Base-by-base conservation (phyloP, 1,140 invertebrate species). In the Sarcophaga bullata region DNA sequence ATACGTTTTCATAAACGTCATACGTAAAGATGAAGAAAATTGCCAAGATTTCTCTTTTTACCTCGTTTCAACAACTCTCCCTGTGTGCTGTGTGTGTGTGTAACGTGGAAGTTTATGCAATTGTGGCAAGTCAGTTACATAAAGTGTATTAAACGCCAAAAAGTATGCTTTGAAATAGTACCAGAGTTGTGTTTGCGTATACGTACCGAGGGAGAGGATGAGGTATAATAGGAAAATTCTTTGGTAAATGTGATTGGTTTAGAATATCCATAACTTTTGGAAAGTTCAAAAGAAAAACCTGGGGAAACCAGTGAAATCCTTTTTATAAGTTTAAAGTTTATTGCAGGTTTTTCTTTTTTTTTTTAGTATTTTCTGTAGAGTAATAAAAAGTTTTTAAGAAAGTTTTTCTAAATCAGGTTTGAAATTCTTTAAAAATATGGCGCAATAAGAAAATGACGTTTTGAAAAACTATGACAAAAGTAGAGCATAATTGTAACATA, bases 181-280 rank as follows among this genome's bases (percentile, higher is more conserved):
- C 19, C 10, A 19, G 6, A 2, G 8, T 68, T 17, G 54, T 62
- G n/a, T 62, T 62, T 62, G 9, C 4, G 52, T 1, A 58, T 58
- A 15, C 11, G 13, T 58, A 15, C 11, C n/a, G 8, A 4, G 52
- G 52, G 10, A 37, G 4, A 37, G 25, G 25, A n/a, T n/a, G n/a
- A n/a, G 25, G 25, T 4, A 37, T 37, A 37, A 37, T 37, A 4
- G 25, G 4, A 37, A 37, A 37, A 37, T 37, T 37, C 25, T 37
- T 72, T 17, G 37, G 73, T n/a, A 50, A 78, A 78, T 17, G 75
- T 78, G 75, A 78, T 78, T 78, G 75, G 48, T 50, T 52, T 52
- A 50, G 75, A 48, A 78, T 78, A 78, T 37, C 25, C 25, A 37
- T 37, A 37, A 37, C 25, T 37, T 37, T 37, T 37, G 25, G 25